Evolutionary conservation across 2,888 invertebrate genomes (phyloP), one percentile per base, ranked within the genome.

Genomic region (Dione vanillae): DNA sequence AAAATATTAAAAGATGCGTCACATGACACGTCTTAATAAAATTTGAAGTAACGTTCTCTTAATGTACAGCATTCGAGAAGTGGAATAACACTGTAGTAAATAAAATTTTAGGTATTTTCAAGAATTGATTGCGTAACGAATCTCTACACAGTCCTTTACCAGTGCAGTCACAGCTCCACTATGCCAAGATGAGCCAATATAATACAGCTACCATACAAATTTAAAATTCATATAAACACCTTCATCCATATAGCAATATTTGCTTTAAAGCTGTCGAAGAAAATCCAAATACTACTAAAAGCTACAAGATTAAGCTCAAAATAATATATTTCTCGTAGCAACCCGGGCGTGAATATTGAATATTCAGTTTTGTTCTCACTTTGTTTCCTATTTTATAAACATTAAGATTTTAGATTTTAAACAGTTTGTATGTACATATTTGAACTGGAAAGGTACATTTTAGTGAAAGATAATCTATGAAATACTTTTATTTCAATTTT

Each of bases 311-410:
- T 64, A 64, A 64, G 64, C 49, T 37, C 40, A 37, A 64, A 51
- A 64, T 61, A 61, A 61, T 61, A 45, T 61, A 45, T 61, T 45
- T 61, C 45, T 61, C 59, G 43, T 45, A 61, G 45, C 43, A 61
- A 45, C 61, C 27, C 27, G 61, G 45, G 27, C 45, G 61, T 45
- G 43, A 61, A 43, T 35, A 27, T 61, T 43, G 61, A 45, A 61
- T 45, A n/a, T 43, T 27, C 27, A 61, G 59, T 45, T 45, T 61
- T 61, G 43, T 61, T 61, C 27, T 45, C 19, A 27, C 41, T 61
- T 61, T 61, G 43, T 10, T 27, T 10, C 8, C n/a, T 45, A 27
- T 61, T 19, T 59, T n/a, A 45, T 27, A 43, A 11, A 35, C 45
- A 45, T 61, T 16, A 61, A 27, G 43, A 20, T 20, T 41, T n/a